A percentile compares a stretch with the other conserved stretches of the same genome.
These are phyloP conservation scores for Magallana ariakensis DNA, from an alignment of 1,140 invertebrate genomes.

Conservation along the genomic window DNA sequence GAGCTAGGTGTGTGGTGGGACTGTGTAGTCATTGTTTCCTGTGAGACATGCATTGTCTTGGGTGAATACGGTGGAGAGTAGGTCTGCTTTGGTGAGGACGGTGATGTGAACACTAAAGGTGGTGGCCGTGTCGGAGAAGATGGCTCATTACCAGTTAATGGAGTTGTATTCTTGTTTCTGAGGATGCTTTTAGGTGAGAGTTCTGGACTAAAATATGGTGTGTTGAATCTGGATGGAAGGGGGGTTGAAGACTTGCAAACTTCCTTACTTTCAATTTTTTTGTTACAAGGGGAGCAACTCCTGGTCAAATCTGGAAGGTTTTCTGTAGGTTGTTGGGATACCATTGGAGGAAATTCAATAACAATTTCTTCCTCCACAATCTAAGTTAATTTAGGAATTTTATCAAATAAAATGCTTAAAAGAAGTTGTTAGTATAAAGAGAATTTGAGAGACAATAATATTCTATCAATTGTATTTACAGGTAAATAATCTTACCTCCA, in stretches of 20 bases:
- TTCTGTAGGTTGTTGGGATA: background rate
- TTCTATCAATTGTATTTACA: background rate
- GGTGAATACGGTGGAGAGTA: background rate
- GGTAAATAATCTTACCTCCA: constrained; percentile 48
- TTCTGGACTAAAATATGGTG: constrained; percentile 10
- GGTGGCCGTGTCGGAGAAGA: background rate
- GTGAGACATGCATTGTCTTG: background rate
- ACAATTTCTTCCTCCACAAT: constrained; percentile 42
- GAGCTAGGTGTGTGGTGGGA: background rate
- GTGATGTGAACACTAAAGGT: background rate
- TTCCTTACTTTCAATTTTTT: background rate
- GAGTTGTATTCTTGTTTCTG: constrained; percentile 7
- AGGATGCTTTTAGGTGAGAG: constrained; percentile 31
- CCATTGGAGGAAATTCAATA: constrained; percentile 31
- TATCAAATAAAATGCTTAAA: background rate
- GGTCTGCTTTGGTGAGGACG: background rate
- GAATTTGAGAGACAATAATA: background rate
- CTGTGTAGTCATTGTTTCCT: background rate
- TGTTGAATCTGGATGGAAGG: background rate
- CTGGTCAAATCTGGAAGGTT: background rate
- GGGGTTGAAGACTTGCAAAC: background rate
- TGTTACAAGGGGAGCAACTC: background rate
- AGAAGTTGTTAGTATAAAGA: background rate
- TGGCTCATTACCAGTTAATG: background rate
- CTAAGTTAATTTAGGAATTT: constrained; percentile 8